Base-by-base conservation (phyloP, 2,888 invertebrate species). In the Nycteola revayana region DNA sequence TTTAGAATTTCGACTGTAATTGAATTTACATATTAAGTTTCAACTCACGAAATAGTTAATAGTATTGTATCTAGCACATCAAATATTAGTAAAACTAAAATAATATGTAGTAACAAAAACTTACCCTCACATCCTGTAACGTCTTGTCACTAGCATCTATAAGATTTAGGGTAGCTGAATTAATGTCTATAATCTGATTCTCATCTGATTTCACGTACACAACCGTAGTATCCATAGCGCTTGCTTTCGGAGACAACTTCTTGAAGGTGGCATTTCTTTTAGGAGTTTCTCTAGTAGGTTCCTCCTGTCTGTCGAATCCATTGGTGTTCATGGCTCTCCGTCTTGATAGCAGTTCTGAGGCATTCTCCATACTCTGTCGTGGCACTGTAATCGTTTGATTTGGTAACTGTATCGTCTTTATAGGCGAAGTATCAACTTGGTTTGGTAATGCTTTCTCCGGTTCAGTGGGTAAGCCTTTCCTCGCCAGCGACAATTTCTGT, bases 301-400 rank as follows among this genome's bases (percentile, higher is more conserved):
- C 80, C 2, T 87, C 82, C 3, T 43, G 53, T 34, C 56, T 70
- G 2, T 75, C 79, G 5, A 66, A 64, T 7, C 70, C 73, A n/a
- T 75, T 76, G 0, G 46, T 31, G 22, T 70, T 73, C 24, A 74
- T 34, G 7, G 64, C 65, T 81, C 79, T 86, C 49, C 86, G 57
- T 25, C 80, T 80, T 0, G 85, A 73, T 0, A 88, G 51, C 22
- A 88, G 37, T 39, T 88, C 86, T 1, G 85, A 82, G 0, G 83
- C 87, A 23, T 87, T 88, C 42, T 85, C 84, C 68, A 84, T 77
- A 56, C 75, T 82, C 21, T 85, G 81, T 17, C 63, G 62, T 0
- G 87, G 86, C 23, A 87, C 83, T 7, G 78, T 81, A 50, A 87
- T 83, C 0, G 79, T 83, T 48, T 88, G 87, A 56, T 87, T 85